A percentile compares a stretch with the other conserved stretches of the same genome.
Evolutionary conservation across 2,888 invertebrate genomes (phyloP).

Genomic region (Bugula neritina): DNA sequence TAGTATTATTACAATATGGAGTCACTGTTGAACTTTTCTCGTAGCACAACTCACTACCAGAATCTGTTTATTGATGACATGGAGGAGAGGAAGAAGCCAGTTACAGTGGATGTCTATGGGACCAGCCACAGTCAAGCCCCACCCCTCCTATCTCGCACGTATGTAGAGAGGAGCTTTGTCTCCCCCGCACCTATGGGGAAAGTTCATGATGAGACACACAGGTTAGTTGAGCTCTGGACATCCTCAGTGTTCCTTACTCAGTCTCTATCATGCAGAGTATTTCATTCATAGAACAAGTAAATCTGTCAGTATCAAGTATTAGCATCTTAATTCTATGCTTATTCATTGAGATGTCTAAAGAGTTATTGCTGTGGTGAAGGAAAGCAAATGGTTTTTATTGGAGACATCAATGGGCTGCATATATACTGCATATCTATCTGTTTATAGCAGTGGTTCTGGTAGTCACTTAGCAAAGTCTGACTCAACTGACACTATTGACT

Average conservation of each 20-base stretch:
- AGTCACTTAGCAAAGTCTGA: neutral
- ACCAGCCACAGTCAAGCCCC: neutral
- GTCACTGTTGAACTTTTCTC: too few relatives aligned
- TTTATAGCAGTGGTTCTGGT: neutral
- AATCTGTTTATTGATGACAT: slow-evolving; percentile 11
- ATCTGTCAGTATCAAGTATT: too few relatives aligned
- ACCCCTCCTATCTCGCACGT: neutral
- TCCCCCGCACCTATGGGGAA: neutral
- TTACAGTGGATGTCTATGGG: neutral
- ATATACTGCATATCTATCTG: neutral
- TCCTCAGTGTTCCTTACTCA: too few relatives aligned
- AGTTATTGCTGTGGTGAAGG: too few relatives aligned
- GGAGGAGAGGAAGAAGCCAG: neutral
- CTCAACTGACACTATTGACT: slow-evolving; percentile 17
- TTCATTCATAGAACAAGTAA: too few relatives aligned
- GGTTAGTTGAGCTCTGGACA: too few relatives aligned
- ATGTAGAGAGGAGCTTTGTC: neutral
- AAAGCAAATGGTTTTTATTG: neutral
- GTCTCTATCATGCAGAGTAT: too few relatives aligned
- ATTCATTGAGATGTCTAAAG: too few relatives aligned
- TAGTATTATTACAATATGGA: too few relatives aligned
- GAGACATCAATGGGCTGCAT: neutral
- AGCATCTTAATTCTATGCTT: too few relatives aligned
- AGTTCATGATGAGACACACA: too few relatives aligned
- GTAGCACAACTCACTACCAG: neutral